A percentile compares a stretch with the other conserved stretches of the same genome.
Evolutionary conservation across 2,888 invertebrate genomes (phyloP).

Genomic region (Pinctada fucata): DNA sequence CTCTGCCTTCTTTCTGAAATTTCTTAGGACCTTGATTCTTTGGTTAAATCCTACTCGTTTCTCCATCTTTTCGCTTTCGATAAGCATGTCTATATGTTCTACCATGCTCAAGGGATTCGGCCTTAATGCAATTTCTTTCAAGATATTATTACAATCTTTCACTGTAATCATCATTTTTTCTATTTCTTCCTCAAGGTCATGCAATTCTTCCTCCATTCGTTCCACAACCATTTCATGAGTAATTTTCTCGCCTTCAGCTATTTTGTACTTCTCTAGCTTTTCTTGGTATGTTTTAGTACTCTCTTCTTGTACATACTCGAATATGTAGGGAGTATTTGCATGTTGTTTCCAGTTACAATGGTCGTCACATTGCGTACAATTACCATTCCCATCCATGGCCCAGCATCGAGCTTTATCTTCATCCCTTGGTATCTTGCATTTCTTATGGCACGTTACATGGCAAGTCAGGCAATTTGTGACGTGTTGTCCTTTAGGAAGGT

Average conservation of each 20-base stretch:
- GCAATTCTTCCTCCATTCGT: conserved; percentile 34
- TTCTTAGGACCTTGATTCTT: conserved; percentile 7
- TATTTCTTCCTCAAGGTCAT: conserved; percentile 25
- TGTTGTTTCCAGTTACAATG: conserved; percentile 44
- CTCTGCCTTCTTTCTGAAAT: not conserved
- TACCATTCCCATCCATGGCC: conserved; percentile 39
- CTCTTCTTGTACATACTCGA: conserved; percentile 23
- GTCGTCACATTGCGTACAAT: conserved; percentile 35
- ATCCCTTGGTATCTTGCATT: conserved; percentile 38
- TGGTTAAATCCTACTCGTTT: conserved; percentile 20
- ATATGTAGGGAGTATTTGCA: conserved; percentile 39
- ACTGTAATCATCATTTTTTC: conserved; percentile 29
- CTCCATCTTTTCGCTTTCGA: conserved; percentile 42
- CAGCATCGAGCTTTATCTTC: conserved; percentile 36
- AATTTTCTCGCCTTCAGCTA: conserved; percentile 30
- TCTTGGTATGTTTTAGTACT: conserved; percentile 39
- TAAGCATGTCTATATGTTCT: conserved; percentile 46
- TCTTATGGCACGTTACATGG: conserved; percentile 40
- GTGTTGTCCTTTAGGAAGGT: conserved; percentile 31
- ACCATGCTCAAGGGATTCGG: conserved; percentile 39
- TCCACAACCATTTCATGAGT: conserved; percentile 33
- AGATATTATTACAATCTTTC: conserved; percentile 30
- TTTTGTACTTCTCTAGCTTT: conserved; percentile 33
- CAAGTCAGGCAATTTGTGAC: conserved; percentile 47
- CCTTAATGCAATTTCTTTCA: conserved; percentile 39